A percentile compares a stretch with the other conserved stretches of the same genome.
phyloP scores from a whole-genome alignment of 2,797 vertebrate genomes.

The Varecia variegata region DNA sequence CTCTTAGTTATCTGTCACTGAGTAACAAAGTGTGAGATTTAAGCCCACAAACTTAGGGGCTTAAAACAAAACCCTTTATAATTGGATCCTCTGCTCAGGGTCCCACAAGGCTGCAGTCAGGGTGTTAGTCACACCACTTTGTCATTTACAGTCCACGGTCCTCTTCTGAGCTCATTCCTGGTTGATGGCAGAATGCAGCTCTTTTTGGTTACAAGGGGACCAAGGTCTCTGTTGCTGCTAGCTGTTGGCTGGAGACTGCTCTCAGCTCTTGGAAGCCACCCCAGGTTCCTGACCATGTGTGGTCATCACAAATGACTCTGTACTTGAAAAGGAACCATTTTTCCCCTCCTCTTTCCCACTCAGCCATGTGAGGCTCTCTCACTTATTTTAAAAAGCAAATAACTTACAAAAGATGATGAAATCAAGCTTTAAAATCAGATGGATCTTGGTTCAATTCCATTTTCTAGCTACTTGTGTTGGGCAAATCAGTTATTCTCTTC shows the following conservation, averaged over 20 bases:
- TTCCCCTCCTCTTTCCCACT: background rate
- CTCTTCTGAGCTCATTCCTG: background rate
- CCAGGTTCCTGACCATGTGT: rapidly evolving
- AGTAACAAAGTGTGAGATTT: background rate
- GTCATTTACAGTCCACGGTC: background rate
- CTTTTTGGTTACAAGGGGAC: background rate
- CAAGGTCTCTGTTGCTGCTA: background rate
- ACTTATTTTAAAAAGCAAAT: background rate
- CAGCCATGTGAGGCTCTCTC: background rate
- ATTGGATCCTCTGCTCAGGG: background rate
- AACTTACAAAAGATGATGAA: background rate
- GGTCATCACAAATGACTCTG: background rate
- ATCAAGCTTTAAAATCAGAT: background rate
- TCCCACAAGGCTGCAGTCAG: background rate
- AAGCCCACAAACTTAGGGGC: background rate
- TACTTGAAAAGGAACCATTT: background rate
- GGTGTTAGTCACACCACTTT: background rate
- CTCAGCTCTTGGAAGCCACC: background rate
- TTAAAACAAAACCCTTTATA: background rate
- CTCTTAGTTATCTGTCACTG: background rate
- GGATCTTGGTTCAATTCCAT: background rate
- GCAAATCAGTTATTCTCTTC: background rate
- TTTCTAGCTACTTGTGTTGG: background rate
- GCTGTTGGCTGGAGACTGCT: rapidly evolving
- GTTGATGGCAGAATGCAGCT: background rate